phyloP scores from a whole-genome alignment of 2,797 vertebrate genomes.

The Muscicapa comitata region DNA sequence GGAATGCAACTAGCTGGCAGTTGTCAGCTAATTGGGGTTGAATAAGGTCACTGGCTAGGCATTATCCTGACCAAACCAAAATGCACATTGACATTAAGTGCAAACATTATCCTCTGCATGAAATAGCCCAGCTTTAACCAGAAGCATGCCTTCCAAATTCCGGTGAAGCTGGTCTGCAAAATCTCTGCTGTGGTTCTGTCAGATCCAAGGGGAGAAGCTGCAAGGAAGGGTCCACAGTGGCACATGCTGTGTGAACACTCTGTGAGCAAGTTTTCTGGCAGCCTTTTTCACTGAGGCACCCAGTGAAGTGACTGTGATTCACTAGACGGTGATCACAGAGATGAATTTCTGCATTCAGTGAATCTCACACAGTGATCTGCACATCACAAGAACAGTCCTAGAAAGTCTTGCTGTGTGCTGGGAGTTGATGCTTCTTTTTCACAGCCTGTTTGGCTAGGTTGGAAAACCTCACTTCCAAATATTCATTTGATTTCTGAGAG shows the following conservation, averaged over 20 bases:
- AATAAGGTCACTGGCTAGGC: constrained; percentile 40
- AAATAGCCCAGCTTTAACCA: not conserved
- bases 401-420: not conserved
- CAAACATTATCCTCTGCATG: not conserved
- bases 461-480: not conserved
- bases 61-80: constrained; percentile 22
- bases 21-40: constrained; percentile 55
- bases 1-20: constrained; percentile 11
- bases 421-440: not conserved
- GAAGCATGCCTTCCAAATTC: not conserved
- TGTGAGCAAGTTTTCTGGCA: not conserved
- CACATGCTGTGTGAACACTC: not conserved
- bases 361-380: not conserved
- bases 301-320: not conserved
- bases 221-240: not conserved
- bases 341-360: not conserved
- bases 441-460: not conserved
- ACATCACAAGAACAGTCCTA: not conserved
- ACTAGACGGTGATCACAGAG: not conserved
- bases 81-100: not conserved
- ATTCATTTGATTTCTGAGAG: not conserved
- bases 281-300: not conserved
- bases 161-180: not conserved
- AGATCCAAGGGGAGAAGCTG: not conserved
- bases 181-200: not conserved